Evolutionary conservation across 2,113 vertebrate genomes (phyloP).

Genomic region (Pseudois nayaur): DNA sequence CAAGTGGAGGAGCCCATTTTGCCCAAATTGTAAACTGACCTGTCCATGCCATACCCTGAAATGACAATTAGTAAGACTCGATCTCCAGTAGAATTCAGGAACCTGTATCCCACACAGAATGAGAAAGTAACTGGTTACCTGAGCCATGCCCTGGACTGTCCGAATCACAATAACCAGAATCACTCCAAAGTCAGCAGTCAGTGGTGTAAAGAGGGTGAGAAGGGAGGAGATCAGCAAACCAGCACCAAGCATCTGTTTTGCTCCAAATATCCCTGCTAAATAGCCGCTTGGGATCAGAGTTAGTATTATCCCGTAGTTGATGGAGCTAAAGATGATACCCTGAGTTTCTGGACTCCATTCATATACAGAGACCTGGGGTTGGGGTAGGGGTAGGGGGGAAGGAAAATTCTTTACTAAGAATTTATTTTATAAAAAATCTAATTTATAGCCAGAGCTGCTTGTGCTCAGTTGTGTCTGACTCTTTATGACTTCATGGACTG

Average conservation of each 20-base stretch:
- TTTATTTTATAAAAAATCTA: not conserved
- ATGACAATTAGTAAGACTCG: not conserved
- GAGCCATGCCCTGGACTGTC: constrained; percentile 69
- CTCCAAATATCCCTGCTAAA: constrained; percentile 84
- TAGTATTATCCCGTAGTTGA: constrained; percentile 87
- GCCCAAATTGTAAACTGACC: constrained; percentile 91
- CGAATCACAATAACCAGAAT: constrained; percentile 63
- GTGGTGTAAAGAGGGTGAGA: constrained; percentile 85
- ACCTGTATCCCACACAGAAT: not conserved
- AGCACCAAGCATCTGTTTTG: constrained; percentile 82
- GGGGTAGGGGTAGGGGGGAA: fast-evolving
- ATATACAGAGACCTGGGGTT: constrained; percentile 51
- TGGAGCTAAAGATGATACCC: constrained; percentile 86
- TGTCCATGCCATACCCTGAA: constrained; percentile 87
- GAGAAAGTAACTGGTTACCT: constrained; percentile 53
- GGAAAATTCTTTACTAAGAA: not conserved
- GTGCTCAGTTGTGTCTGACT: not conserved
- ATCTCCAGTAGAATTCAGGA: not conserved
- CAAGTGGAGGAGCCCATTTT: constrained; percentile 88
- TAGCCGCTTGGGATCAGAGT: constrained; percentile 89
- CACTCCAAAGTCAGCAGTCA: constrained; percentile 80
- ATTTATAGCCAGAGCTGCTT: not conserved
- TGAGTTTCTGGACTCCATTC: constrained; percentile 77
- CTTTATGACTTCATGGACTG: not conserved
- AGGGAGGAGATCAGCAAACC: constrained; percentile 83